A percentile compares a stretch with the other conserved stretches of the same genome.
Evolutionary conservation across 2,797 vertebrate genomes (phyloP).

Genomic region (Microctenopoma stevenorrisi): DNA sequence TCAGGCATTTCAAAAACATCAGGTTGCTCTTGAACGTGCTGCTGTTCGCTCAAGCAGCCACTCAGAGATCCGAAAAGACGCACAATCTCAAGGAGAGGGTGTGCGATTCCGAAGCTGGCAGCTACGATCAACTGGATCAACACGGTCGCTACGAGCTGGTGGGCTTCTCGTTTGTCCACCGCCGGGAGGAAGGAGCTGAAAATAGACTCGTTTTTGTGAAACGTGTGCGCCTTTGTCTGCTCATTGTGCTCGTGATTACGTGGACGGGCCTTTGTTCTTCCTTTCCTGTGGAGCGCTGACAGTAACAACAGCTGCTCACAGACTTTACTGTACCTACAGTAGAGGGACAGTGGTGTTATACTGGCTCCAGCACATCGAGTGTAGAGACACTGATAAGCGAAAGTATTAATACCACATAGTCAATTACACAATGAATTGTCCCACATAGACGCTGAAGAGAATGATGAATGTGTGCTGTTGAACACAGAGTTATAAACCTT

Average conservation of each 20-base stretch:
- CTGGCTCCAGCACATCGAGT: no score
- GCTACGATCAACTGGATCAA: constrained; percentile 41
- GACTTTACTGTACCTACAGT: not conserved
- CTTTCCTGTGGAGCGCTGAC: not conserved
- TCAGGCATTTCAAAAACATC: constrained; percentile 15
- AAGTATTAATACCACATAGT: no score
- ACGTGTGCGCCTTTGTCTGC: not conserved
- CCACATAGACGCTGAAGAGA: no score
- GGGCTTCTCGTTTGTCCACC: constrained; percentile 1
- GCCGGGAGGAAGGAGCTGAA: constrained; percentile 7
- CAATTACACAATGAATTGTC: no score
- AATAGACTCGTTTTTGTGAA: constrained; percentile 17
- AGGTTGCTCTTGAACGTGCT: constrained; percentile 18
- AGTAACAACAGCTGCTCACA: not conserved
- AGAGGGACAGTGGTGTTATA: no score
- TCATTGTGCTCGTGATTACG: not conserved
- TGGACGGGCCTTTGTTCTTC: constrained; percentile 8
- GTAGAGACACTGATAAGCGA: no score
- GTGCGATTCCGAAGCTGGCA: constrained; percentile 37
- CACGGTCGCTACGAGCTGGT: constrained; percentile 40
- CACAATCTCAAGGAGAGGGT: not conserved
- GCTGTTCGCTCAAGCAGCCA: constrained; percentile 29
- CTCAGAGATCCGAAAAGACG: constrained; percentile 10
- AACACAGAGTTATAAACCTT: no score
- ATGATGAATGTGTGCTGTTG: no score